phyloP scores from a whole-genome alignment of 2,888 invertebrate genomes.

The Polydrusus tereticollis region DNA sequence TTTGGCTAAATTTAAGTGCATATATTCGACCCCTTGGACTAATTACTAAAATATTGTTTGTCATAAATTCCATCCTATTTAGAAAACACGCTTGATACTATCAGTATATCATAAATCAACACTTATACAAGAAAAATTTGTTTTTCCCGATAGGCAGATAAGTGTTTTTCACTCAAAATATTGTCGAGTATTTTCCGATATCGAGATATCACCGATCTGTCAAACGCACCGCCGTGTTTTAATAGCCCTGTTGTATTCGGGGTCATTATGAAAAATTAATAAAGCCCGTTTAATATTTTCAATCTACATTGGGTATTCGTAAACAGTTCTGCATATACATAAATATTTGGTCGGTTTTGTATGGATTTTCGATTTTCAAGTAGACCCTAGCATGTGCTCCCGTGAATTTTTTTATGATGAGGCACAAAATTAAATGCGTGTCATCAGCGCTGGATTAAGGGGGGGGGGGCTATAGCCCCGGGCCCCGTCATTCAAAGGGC shows the following conservation, averaged over 20 bases:
- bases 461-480: too few relatives aligned
- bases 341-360: not conserved
- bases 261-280: constrained; percentile 12
- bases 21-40: too few relatives aligned
- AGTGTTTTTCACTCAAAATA: constrained; percentile 8
- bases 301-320: not conserved
- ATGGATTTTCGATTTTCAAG: not conserved
- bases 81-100: not conserved
- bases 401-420: too few relatives aligned
- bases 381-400: too few relatives aligned
- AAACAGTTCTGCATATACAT: not conserved
- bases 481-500: too few relatives aligned
- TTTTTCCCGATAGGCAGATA: not conserved
- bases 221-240: not conserved
- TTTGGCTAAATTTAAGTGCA: too few relatives aligned
- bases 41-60: too few relatives aligned
- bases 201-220: constrained; percentile 5
- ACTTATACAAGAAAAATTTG: not conserved
- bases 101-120: constrained; percentile 1
- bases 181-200: not conserved
- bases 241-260: not conserved
- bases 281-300: not conserved
- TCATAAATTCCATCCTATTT: too few relatives aligned
- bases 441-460: too few relatives aligned
- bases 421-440: too few relatives aligned